Conservation (phyloP, 2,888 invertebrate genomes). For the Crioceris asparagi region DNA sequence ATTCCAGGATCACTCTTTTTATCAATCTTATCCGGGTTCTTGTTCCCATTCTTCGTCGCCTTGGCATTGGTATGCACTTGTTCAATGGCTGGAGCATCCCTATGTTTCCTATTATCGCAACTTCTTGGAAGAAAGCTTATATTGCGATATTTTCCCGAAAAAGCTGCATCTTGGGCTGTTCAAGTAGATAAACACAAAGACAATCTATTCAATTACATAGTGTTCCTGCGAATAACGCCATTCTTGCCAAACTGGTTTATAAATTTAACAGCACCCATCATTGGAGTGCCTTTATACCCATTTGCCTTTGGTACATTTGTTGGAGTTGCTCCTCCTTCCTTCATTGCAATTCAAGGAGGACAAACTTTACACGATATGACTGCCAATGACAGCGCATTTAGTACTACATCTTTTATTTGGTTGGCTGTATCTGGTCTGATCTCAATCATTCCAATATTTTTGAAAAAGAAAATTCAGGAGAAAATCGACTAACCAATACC, state of each 20-base stretch:
- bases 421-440: slow-evolving; percentile 69
- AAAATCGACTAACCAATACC: slow-evolving; percentile 73
- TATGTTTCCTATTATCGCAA: slow-evolving; percentile 90
- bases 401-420: slow-evolving; percentile 73
- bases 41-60: slow-evolving; percentile 89
- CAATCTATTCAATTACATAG: slow-evolving; percentile 88
- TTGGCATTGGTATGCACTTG: slow-evolving; percentile 82
- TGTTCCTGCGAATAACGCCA: slow-evolving; percentile 95
- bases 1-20: slow-evolving; percentile 98
- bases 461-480: slow-evolving; percentile 67
- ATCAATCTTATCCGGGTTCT: slow-evolving; percentile 92
- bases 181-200: slow-evolving; percentile 78
- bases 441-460: slow-evolving; percentile 78
- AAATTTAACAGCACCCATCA: slow-evolving; percentile 90
- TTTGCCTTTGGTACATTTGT: slow-evolving; percentile 95
- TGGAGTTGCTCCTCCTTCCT: slow-evolving; percentile 93
- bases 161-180: slow-evolving; percentile 73
- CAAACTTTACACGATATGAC: slow-evolving; percentile 90
- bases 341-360: slow-evolving; percentile 95
- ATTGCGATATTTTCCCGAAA: slow-evolving; percentile 67
- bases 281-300: slow-evolving; percentile 85
- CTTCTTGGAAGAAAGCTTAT: slow-evolving; percentile 74
- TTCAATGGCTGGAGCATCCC: slow-evolving; percentile 89
- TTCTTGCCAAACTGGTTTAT: slow-evolving; percentile 98
- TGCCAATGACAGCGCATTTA: slow-evolving; percentile 77